Base-by-base conservation (phyloP, 2,888 invertebrate genomes). In the Epirrhoe alternata region DNA sequence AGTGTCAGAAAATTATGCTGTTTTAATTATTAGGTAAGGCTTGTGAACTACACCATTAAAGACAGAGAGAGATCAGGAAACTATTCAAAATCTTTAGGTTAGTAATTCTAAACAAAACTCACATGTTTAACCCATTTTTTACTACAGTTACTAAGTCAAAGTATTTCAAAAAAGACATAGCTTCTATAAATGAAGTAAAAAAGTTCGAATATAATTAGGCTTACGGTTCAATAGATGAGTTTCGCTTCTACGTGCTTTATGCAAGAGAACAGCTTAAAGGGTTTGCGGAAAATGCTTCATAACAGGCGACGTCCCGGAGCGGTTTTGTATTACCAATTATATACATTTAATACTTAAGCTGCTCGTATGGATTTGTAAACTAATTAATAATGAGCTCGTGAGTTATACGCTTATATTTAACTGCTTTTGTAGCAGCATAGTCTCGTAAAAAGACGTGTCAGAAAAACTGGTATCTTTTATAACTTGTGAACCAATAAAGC, bases 291-390 rank as follows among this genome's bases (percentile, higher is more conserved):
- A 91, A 91, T 86, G 86, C 88, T 82, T 87, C 87, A 88, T 88
- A 89, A 87, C 89, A 80, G 79, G 76, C 76, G 68, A 66, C 77
- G 78, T 85, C 89, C 86, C 88, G 78, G 76, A 84, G 86, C 84
- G 87, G 92, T 92, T 89, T 93, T 86, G 87, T 89, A 87, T 93
- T 92, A 92, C 93, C 93, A 93, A 93, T 93, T 92, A 93, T 82
- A 83, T 86, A 88, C 86, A 85, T 86, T 89, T 87, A 83, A 85
- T 87, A 83, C 82, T 76, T 85, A 86, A 86, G 85, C 85, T 74
- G 80, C 78, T 79, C 74, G 72, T 74, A 73, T 78, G 79, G 73
- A 76, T 77, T 72, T 75, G 73, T 70, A 64, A 76, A 71, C 71
- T 73, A 69, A 75, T 79, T 79, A 74, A 77, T 77, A 73, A 77